phyloP scores from a whole-genome alignment of 2,888 invertebrate species.

The Vanessa cardui region DNA sequence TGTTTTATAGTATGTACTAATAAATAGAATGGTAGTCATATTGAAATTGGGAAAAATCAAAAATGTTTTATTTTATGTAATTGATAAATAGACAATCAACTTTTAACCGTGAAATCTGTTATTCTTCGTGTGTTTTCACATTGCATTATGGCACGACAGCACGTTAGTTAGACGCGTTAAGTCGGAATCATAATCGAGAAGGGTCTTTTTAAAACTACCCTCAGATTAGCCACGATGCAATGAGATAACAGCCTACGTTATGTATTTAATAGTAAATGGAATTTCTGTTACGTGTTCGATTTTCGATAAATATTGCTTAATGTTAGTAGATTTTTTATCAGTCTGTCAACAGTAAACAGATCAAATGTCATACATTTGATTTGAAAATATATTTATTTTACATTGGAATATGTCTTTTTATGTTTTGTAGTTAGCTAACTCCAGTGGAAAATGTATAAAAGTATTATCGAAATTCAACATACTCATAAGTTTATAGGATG shows the following conservation, averaged over 20 bases:
- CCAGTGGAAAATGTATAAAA: slow-evolving; percentile 70
- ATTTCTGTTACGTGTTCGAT: slow-evolving; percentile 78
- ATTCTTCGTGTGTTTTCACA: slow-evolving; percentile 59
- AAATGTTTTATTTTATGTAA: slow-evolving; percentile 68
- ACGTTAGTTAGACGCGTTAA: background rate
- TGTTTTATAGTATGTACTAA: slow-evolving; percentile 79
- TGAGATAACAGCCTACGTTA: slow-evolving; percentile 59
- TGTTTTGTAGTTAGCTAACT: slow-evolving; percentile 80
- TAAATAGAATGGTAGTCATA: slow-evolving; percentile 65
- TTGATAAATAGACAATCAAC: slow-evolving; percentile 69
- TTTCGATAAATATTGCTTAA: slow-evolving; percentile 80
- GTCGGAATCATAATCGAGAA: background rate
- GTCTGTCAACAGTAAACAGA: slow-evolving; percentile 75
- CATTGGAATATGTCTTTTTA: slow-evolving; percentile 80
- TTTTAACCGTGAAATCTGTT: slow-evolving; percentile 73
- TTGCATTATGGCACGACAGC: slow-evolving; percentile 53
- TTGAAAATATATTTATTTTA: slow-evolving; percentile 82
- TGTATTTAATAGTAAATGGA: slow-evolving; percentile 73
- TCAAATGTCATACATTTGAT: slow-evolving; percentile 83
- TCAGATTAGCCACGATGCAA: slow-evolving; percentile 52
- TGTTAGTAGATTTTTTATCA: slow-evolving; percentile 82
- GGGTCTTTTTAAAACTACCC: slow-evolving; percentile 37
- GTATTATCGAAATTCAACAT: slow-evolving; percentile 59
- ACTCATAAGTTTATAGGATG: slow-evolving; percentile 58
- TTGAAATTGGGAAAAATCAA: slow-evolving; percentile 68